Conservation (phyloP, 2,113 vertebrate species). For the Hassar affinis region DNA sequence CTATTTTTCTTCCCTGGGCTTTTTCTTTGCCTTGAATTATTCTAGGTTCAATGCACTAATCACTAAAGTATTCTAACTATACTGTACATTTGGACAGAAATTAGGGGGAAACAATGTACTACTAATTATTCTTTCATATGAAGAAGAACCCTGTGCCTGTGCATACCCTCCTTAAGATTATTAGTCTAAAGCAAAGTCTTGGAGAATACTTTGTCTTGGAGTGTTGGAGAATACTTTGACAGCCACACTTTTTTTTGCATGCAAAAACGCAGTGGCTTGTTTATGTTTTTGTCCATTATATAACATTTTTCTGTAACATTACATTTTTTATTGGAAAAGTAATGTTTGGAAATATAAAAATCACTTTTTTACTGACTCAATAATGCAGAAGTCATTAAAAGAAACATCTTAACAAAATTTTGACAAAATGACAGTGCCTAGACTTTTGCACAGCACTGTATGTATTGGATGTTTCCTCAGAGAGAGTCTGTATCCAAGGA, state of each 20-base stretch:
- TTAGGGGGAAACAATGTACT: not conserved
- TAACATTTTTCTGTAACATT: not conserved
- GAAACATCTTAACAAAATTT: no score
- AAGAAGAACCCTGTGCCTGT: not conserved
- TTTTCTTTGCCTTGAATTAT: not conserved
- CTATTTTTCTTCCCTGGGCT: not conserved
- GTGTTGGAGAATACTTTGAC: no score
- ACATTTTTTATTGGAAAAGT: no score
- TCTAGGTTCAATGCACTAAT: not conserved
- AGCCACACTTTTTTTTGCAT: no score
- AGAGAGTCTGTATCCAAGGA: conserved; percentile 1
- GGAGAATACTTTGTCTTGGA: no score
- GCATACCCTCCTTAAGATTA: not conserved
- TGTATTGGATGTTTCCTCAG: not conserved
- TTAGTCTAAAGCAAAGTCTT: not conserved
- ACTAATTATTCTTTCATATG: not conserved
- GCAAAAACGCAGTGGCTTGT: no score
- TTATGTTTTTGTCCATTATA: no score
- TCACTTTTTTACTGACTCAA: no score
- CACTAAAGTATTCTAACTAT: not conserved
- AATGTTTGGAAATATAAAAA: no score
- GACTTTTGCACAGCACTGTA: no score
- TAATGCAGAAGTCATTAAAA: no score
- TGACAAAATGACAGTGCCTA: no score
- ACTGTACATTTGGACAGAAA: not conserved